Evolutionary conservation across 1,140 invertebrate genomes (phyloP).

Genomic region (Caenorhabditis tropicalis): DNA sequence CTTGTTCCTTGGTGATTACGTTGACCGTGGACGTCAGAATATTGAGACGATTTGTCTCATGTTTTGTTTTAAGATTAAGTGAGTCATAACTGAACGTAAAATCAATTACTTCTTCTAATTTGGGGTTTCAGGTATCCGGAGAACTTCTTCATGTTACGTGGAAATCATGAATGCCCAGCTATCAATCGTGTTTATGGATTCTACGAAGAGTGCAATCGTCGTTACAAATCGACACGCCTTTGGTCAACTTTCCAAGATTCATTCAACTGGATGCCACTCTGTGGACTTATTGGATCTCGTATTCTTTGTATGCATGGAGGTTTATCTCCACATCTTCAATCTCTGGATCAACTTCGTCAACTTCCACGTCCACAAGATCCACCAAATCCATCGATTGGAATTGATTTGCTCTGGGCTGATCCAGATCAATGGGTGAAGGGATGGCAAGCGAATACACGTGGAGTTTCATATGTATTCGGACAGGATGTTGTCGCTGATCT

Average conservation of each 20-base stretch:
- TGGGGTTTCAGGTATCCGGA: conserved; percentile 75
- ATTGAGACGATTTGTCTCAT: conserved; percentile 76
- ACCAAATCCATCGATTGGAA: conserved; percentile 50
- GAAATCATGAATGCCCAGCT: conserved; percentile 78
- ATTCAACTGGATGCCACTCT: conserved; percentile 72
- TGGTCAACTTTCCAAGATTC: conserved; percentile 74
- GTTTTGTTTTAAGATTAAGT: conserved; percentile 76
- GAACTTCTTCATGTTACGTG: conserved; percentile 78
- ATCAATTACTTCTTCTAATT: not conserved
- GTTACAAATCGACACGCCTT: conserved; percentile 60
- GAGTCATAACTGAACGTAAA: not conserved
- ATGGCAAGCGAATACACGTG: conserved; percentile 75
- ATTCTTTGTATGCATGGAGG: conserved; percentile 86
- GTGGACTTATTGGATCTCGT: conserved; percentile 85
- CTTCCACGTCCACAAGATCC: conserved; percentile 60
- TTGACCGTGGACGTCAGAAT: conserved; percentile 63
- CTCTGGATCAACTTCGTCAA: conserved; percentile 74
- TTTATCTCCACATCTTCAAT: conserved; percentile 79
- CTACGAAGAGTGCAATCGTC: conserved; percentile 73
- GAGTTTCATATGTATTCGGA: conserved; percentile 71
- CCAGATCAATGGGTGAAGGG: conserved; percentile 76
- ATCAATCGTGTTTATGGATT: conserved; percentile 78
- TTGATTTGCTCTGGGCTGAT: conserved; percentile 94
- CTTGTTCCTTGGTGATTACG: conserved; percentile 64
- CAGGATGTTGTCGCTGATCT: conserved; percentile 53